These are phyloP conservation scores for Bombyx mandarina DNA, from an alignment of 1,140 invertebrate genomes.

Conservation along the genomic window DNA sequence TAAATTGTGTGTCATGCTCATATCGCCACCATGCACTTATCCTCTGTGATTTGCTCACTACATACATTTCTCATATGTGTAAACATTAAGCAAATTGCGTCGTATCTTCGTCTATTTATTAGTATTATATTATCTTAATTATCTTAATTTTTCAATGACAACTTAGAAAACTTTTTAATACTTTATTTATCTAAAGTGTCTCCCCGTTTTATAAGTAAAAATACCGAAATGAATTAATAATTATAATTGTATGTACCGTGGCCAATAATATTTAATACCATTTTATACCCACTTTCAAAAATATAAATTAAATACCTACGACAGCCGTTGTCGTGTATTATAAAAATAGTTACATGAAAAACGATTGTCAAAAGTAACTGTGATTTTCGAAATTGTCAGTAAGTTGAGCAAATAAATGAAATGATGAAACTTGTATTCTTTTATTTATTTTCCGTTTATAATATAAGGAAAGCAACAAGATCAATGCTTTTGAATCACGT, in stretches of 20 bases:
- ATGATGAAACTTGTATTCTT: conserved; percentile 48
- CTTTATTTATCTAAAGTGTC: conserved; percentile 10
- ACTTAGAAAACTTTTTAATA: conserved; percentile 8
- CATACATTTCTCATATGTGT: conserved; percentile 12
- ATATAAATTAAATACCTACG: conserved; percentile 45
- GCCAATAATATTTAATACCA: conserved; percentile 67
- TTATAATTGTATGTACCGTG: conserved; percentile 39
- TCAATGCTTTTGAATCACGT: no score
- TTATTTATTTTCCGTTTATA: conserved; percentile 10
- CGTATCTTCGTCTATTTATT: conserved; percentile 16
- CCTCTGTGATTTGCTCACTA: conserved; percentile 45
- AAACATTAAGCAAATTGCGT: conserved; percentile 19
- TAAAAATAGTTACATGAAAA: conserved; percentile 46
- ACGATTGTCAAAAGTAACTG: conserved; percentile 67
- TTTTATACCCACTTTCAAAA: conserved; percentile 62
- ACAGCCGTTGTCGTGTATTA: conserved; percentile 55
- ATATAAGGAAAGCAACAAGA: no score
- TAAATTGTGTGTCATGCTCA: conserved; percentile 27
- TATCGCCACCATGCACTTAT: conserved; percentile 24
- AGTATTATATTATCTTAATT: conserved; percentile 17
- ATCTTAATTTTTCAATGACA: conserved; percentile 17
- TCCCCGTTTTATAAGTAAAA: conserved; percentile 27
- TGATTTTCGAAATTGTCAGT: conserved; percentile 71
- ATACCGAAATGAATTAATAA: conserved; percentile 31
- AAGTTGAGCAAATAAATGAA: conserved; percentile 70